These are phyloP conservation scores for Silurus meridionalis DNA, from an alignment of 2,113 vertebrate genomes.

Conservation along the genomic window DNA sequence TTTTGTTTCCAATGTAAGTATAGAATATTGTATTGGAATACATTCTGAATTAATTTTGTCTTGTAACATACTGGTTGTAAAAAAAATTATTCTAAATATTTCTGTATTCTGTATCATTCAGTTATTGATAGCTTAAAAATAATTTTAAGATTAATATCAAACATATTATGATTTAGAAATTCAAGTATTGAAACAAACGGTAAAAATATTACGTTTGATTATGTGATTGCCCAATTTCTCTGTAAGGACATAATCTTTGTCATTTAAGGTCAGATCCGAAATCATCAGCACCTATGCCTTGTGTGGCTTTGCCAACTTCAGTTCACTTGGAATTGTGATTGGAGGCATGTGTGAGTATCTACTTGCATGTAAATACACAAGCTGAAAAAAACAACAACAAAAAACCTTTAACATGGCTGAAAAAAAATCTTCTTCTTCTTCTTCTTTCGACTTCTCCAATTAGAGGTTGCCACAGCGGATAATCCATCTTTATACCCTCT, in stretches of 20 bases:
- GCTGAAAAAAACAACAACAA: not conserved
- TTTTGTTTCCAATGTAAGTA: slow-evolving; percentile 1
- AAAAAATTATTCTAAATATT: not conserved
- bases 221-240: not conserved
- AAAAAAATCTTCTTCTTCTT: too few relatives aligned
- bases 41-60: not conserved
- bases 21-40: not conserved
- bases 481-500: too few relatives aligned
- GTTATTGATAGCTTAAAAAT: not conserved
- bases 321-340: slow-evolving; percentile 88
- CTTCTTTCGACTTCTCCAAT: too few relatives aligned
- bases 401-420: not conserved
- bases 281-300: slow-evolving; percentile 85
- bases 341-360: slow-evolving; percentile 86
- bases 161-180: not conserved
- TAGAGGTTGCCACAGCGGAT: too few relatives aligned
- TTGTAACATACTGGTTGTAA: not conserved
- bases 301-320: slow-evolving; percentile 91
- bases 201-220: not conserved
- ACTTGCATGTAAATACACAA: not conserved
- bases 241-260: not conserved
- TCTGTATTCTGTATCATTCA: not conserved
- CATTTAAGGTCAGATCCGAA: slow-evolving; percentile 83
- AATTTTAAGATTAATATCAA: not conserved
- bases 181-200: not conserved